Evolutionary conservation across 2,797 vertebrate species (phyloP).

Genomic region (Decapterus maruadsi): DNA sequence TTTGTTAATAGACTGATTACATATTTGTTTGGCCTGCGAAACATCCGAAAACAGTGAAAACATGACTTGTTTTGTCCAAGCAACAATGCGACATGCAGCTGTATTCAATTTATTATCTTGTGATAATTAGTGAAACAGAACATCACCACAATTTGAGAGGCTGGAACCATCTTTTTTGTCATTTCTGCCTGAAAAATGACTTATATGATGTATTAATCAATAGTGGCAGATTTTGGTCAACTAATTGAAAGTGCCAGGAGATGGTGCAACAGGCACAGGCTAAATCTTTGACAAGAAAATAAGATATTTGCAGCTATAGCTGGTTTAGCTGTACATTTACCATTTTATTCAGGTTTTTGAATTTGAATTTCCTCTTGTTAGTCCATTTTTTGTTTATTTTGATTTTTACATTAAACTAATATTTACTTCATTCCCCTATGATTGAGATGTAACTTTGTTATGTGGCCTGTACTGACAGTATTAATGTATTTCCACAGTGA

Average conservation of each 20-base stretch:
- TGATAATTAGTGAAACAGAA: too few relatives aligned
- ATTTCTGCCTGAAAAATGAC: too few relatives aligned
- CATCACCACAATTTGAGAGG: background rate
- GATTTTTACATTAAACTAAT: background rate
- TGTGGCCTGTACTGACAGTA: background rate
- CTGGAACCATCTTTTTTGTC: background rate
- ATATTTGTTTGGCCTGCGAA: background rate
- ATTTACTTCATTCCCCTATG: background rate
- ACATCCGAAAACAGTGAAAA: background rate
- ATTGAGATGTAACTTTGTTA: background rate
- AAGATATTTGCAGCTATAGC: background rate
- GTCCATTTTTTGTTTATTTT: background rate
- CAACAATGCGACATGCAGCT: background rate
- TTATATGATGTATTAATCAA: background rate
- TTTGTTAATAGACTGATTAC: background rate
- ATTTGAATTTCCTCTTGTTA: background rate
- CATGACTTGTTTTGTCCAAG: background rate
- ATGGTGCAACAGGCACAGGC: background rate
- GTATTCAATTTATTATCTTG: background rate
- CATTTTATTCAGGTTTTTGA: background rate
- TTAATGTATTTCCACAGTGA: constrained; percentile 16
- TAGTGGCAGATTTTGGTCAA: background rate
- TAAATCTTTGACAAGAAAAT: background rate
- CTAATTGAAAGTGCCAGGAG: too few relatives aligned
- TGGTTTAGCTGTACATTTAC: background rate